Percentiles rank a stretch among this genome's conserved stretches.
Evolutionary conservation across 2,113 vertebrate species (phyloP).

Genomic region (Piaya cayana): DNA sequence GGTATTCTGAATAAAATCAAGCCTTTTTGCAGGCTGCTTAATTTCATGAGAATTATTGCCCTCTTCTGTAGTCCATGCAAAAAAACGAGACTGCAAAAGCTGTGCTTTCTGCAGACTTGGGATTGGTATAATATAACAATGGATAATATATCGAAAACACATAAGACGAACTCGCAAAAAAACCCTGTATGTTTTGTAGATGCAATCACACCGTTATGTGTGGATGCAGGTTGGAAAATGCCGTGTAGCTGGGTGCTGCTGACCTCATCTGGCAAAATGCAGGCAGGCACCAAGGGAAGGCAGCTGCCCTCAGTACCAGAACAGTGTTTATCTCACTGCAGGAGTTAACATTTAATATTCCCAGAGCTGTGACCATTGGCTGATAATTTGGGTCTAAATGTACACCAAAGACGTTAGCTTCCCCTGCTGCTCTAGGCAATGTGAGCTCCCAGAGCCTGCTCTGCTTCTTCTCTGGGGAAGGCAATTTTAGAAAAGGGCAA

Average conservation of each 20-base stretch:
- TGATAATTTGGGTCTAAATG: not conserved
- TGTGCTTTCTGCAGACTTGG: not conserved
- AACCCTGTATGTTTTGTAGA: fast-evolving
- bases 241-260: not conserved
- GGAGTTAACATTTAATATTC: not conserved
- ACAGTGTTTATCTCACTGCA: fast-evolving
- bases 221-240: fast-evolving
- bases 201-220: fast-evolving
- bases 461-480: not conserved
- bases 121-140: fast-evolving
- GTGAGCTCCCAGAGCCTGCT: fast-evolving
- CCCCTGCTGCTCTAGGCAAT: fast-evolving
- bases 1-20: not conserved
- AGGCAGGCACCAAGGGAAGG: not conserved
- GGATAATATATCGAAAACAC: not conserved
- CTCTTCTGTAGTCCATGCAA: fast-evolving
- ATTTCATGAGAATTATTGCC: not conserved
- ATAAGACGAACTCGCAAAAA: not conserved
- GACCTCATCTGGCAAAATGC: conserved; percentile 21
- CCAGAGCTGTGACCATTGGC: too few species aligned
- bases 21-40: not conserved
- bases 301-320: not conserved
- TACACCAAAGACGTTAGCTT: fast-evolving
- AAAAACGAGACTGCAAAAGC: not conserved
- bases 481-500: not conserved